Evolutionary conservation across 2,888 invertebrate genomes (phyloP).

Genomic region (Hydraecia micacea): DNA sequence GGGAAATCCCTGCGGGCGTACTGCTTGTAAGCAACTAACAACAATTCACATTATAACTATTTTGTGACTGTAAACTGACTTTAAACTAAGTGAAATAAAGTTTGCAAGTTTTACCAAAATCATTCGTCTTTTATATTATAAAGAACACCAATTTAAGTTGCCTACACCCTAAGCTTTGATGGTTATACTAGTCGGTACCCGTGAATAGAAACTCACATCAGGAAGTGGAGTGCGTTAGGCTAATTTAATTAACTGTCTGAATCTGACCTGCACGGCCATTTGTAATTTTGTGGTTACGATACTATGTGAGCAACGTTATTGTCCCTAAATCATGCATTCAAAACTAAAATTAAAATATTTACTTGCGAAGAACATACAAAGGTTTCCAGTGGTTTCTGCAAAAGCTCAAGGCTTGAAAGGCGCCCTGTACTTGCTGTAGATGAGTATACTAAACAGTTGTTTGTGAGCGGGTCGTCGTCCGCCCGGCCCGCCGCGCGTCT

Average conservation of each 20-base stretch:
- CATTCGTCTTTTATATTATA: too few species aligned
- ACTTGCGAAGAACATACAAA: background rate
- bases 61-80: background rate
- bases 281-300: background rate
- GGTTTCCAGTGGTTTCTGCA: background rate
- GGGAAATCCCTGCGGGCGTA: background rate
- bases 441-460: background rate
- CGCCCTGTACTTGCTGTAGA: background rate
- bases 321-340: background rate
- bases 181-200: background rate
- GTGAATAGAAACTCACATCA: background rate
- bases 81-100: constrained; percentile 2
- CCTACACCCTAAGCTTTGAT: background rate
- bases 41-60: background rate
- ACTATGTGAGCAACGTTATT: background rate
- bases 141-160: background rate
- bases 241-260: background rate
- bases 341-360: background rate
- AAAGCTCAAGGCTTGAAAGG: background rate
- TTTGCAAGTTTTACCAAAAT: background rate
- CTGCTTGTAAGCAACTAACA: background rate
- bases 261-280: background rate
- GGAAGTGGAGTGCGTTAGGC: too few species aligned
- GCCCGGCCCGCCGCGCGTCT: constrained; percentile 12
- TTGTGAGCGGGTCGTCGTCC: background rate